A percentile compares a stretch with the other conserved stretches of the same genome.
These are phyloP conservation scores for Suillia variegata DNA, from an alignment of 2,888 invertebrate genomes.

Conservation along the genomic window DNA sequence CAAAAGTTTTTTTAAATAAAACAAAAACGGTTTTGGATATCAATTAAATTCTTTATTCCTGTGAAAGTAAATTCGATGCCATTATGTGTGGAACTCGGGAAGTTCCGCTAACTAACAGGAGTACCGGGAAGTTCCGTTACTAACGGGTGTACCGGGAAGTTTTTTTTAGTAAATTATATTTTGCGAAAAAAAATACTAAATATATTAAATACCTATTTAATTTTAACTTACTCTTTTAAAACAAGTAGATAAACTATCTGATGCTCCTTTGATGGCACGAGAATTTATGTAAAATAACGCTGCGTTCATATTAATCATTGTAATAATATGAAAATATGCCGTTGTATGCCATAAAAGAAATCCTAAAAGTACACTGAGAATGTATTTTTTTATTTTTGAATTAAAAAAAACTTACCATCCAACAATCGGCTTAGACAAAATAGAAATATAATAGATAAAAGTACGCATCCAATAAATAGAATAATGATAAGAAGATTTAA, in stretches of 20 bases:
- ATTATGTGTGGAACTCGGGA: too few relatives aligned
- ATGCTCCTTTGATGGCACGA: constrained; percentile 69
- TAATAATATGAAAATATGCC: constrained; percentile 67
- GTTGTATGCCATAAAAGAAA: constrained; percentile 68
- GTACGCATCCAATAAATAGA: constrained; percentile 69
- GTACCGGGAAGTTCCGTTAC: too few relatives aligned
- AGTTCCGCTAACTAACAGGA: too few relatives aligned
- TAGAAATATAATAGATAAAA: constrained; percentile 67
- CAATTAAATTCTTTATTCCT: too few relatives aligned
- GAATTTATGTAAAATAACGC: constrained; percentile 74
- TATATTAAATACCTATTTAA: too few relatives aligned
- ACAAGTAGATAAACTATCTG: constrained; percentile 64
- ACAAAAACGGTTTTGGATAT: too few relatives aligned
- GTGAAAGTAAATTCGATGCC: too few relatives aligned
- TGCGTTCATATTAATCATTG: constrained; percentile 75
- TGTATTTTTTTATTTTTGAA: neutral
- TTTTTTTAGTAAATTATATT: too few relatives aligned
- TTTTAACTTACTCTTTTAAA: constrained; percentile 61
- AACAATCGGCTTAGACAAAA: constrained; percentile 67
- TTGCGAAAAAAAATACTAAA: too few relatives aligned
- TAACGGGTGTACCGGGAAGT: too few relatives aligned
- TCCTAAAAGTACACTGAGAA: constrained; percentile 60
- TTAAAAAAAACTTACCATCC: constrained; percentile 58
- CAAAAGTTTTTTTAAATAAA: too few relatives aligned
- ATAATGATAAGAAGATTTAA: constrained; percentile 67